phyloP scores from a whole-genome alignment of 2,113 vertebrate species.

The Poicephalus meyeri region DNA sequence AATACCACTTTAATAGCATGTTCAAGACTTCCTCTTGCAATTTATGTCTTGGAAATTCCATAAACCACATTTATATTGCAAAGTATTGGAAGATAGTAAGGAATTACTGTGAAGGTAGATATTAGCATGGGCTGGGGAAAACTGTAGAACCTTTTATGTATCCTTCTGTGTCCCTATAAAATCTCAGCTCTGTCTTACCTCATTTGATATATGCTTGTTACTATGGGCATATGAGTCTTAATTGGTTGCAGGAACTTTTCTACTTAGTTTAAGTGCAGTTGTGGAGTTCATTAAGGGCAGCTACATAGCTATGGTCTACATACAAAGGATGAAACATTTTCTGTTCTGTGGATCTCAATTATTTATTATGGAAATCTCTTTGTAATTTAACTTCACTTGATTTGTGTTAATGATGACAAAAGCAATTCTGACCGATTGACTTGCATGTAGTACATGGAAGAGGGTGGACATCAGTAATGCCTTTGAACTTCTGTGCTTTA shows the following conservation, averaged over 20 bases:
- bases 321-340: background rate
- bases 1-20: background rate
- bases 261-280: background rate
- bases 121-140: background rate
- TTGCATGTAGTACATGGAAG: background rate
- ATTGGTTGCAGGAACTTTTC: background rate
- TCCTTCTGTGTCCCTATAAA: background rate
- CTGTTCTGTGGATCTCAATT: background rate
- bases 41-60: background rate
- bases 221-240: background rate
- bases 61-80: background rate
- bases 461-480: background rate
- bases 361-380: background rate
- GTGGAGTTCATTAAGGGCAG: background rate
- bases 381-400: background rate
- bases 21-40: background rate
- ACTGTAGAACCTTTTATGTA: background rate
- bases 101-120: background rate
- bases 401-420: background rate
- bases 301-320: background rate
- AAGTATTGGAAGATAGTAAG: background rate
- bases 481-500: background rate
- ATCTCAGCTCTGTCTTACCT: background rate
- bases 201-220: background rate
- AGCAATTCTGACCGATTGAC: background rate